Evolutionary conservation across 2,888 invertebrate species (phyloP).

Genomic region (Hypomecis atomaria): DNA sequence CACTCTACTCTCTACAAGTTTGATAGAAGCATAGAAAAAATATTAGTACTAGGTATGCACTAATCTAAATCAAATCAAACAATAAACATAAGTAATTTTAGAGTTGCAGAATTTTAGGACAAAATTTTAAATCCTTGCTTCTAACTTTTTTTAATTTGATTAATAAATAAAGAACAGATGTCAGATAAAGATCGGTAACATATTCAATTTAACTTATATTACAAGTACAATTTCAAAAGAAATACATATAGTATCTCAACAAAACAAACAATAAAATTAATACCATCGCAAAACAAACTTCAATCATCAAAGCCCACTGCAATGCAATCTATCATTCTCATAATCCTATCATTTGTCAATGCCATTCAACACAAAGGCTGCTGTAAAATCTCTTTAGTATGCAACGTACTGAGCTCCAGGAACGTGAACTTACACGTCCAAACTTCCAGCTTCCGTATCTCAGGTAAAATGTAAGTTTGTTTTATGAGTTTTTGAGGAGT

Average conservation of each 20-base stretch:
- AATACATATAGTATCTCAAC: neutral
- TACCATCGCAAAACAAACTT: neutral
- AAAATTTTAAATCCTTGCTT: too few species aligned
- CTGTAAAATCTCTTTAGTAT: conserved; percentile 4
- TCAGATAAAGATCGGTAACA: too few species aligned
- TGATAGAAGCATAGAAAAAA: too few species aligned
- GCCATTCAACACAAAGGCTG: conserved; percentile 13
- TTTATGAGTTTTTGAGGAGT: conserved; percentile 16
- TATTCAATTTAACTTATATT: too few species aligned
- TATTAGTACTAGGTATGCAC: too few species aligned
- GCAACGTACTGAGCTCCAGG: neutral
- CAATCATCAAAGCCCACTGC: conserved; percentile 4
- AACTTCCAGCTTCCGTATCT: conserved; percentile 16
- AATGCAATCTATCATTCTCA: conserved; percentile 27
- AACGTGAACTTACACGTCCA: conserved; percentile 6
- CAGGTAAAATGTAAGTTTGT: conserved; percentile 26
- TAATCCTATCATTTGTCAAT: conserved; percentile 35
- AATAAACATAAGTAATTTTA: too few species aligned
- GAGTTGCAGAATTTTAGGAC: too few species aligned
- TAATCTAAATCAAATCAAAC: too few species aligned
- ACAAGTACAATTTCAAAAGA: too few species aligned
- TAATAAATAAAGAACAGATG: too few species aligned
- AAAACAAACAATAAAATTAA: neutral
- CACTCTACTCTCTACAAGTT: too few species aligned
- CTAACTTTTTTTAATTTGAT: too few species aligned